phyloP scores from a whole-genome alignment of 2,888 invertebrate species.

The Alviniconcha strummeri region DNA sequence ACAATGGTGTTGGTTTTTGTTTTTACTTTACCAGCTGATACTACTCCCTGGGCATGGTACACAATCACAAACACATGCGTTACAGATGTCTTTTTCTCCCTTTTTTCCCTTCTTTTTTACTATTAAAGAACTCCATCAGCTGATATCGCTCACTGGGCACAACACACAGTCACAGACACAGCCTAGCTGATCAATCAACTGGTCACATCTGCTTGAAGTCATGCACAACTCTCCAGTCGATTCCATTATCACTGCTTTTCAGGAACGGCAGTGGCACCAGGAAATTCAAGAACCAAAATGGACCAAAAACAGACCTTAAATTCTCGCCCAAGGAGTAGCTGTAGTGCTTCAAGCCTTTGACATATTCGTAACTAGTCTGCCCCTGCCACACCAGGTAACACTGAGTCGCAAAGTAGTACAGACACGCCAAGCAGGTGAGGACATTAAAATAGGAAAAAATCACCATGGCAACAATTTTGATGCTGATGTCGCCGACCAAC shows the following conservation, averaged over 20 bases:
- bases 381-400: conserved; percentile 54
- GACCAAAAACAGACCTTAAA: conserved; percentile 66
- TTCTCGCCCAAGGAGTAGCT: conserved; percentile 46
- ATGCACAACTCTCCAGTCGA: conserved; percentile 49
- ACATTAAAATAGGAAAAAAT: conserved; percentile 53
- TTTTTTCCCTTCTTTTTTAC: too few relatives aligned
- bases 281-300: conserved; percentile 62
- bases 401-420: conserved; percentile 61
- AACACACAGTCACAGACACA: too few relatives aligned
- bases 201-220: conserved; percentile 9
- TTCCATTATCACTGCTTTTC: conserved; percentile 56
- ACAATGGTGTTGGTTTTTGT: too few relatives aligned
- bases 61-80: too few relatives aligned
- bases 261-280: conserved; percentile 62
- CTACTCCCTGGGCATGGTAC: too few relatives aligned
- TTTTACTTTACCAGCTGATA: too few relatives aligned
- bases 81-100: too few relatives aligned
- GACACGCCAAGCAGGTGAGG: conserved; percentile 46
- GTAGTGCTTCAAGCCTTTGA: conserved; percentile 57
- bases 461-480: conserved; percentile 45
- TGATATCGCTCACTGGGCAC: too few relatives aligned
- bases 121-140: too few relatives aligned
- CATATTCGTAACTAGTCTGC: conserved; percentile 64
- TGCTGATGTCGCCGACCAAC: conserved; percentile 46
- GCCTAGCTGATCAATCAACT: too few relatives aligned